Conservation (phyloP, 2,888 invertebrate genomes). For the Heliconius cydno region DNA sequence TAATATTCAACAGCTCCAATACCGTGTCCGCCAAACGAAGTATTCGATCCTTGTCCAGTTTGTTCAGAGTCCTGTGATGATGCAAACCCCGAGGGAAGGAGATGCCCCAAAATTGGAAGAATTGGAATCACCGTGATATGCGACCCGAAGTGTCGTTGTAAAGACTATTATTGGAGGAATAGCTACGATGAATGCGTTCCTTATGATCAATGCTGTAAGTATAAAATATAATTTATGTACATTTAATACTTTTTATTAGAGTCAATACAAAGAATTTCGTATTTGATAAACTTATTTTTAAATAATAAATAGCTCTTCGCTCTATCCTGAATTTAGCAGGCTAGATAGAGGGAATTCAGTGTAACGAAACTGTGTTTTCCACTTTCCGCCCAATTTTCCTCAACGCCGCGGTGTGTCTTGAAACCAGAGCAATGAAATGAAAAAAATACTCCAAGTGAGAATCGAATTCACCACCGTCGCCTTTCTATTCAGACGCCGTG, state of each 20-base stretch:
- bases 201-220: conserved; percentile 39
- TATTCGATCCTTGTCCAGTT: conserved; percentile 39
- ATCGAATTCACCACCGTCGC: no score
- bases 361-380: no score
- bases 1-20: conserved; percentile 31
- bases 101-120: conserved; percentile 33
- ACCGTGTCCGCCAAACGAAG: conserved; percentile 38
- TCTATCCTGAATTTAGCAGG: no score
- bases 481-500: no score
- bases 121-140: conserved; percentile 50
- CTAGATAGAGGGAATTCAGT: no score
- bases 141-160: conserved; percentile 55
- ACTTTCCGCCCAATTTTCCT: no score
- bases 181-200: conserved; percentile 50
- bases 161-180: conserved; percentile 55
- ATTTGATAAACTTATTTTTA: no score
- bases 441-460: no score
- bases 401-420: no score
- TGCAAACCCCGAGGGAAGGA: conserved; percentile 30
- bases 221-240: neutral
- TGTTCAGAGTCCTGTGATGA: conserved; percentile 44
- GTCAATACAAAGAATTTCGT: no score
- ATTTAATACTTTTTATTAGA: neutral
- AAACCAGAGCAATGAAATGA: no score
- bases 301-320: no score